A percentile compares a stretch with the other conserved stretches of the same genome.
These are phyloP conservation scores for Athene cunicularia DNA, from an alignment of 2,113 vertebrate genomes.

Conservation along the genomic window DNA sequence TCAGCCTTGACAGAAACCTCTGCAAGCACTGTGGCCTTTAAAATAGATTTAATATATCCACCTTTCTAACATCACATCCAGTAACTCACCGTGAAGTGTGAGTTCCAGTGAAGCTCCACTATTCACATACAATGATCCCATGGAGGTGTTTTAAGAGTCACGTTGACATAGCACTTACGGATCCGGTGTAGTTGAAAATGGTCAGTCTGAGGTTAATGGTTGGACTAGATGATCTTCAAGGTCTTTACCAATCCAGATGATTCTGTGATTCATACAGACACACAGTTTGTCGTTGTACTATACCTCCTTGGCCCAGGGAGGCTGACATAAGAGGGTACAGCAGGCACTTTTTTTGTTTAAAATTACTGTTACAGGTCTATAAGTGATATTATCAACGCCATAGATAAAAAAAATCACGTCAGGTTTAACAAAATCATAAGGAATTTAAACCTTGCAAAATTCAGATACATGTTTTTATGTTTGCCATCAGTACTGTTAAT, in stretches of 20 bases:
- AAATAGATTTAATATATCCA: neutral
- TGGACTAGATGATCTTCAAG: too few relatives aligned
- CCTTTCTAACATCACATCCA: neutral
- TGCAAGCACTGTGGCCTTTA: neutral
- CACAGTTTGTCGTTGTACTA: neutral
- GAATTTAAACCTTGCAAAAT: neutral
- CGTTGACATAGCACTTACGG: too few relatives aligned
- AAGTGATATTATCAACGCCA: neutral
- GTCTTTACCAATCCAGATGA: too few relatives aligned
- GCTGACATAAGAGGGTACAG: neutral
- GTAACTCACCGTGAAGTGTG: neutral
- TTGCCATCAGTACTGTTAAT: neutral
- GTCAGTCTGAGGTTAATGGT: too few relatives aligned
- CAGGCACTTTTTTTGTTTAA: neutral
- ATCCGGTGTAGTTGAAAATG: too few relatives aligned
- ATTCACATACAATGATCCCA: rapidly evolving
- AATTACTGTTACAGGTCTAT: neutral
- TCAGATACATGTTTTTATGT: neutral
- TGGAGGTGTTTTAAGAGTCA: too few relatives aligned
- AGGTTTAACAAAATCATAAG: neutral
- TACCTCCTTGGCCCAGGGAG: neutral
- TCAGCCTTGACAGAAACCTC: neutral
- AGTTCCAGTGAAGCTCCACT: neutral
- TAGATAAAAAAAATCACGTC: neutral
- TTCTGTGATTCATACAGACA: neutral